Percentiles rank a stretch among this genome's conserved stretches.
Conservation (phyloP, 2,888 invertebrate genomes). For the Drosophila eohydei region DNA sequence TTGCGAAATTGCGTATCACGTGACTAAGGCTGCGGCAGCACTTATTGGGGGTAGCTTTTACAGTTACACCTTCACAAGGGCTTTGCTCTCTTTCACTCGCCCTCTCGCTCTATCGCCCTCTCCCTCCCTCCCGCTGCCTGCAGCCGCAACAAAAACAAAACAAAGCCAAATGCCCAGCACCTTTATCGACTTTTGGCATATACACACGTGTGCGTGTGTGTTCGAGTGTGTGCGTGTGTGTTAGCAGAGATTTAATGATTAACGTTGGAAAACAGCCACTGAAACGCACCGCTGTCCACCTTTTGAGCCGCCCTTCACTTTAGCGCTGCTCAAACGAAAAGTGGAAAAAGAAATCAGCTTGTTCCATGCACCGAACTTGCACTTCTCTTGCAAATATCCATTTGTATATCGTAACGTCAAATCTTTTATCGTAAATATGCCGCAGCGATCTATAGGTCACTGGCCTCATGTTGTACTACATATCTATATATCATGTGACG, state of each 20-base stretch:
- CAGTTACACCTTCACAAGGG: slow-evolving; percentile 59
- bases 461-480: background rate
- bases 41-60: slow-evolving; percentile 70
- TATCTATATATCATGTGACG: background rate
- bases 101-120: background rate
- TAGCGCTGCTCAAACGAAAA: slow-evolving; percentile 46
- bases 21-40: slow-evolving; percentile 25
- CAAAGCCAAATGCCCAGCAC: slow-evolving; percentile 62
- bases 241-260: slow-evolving; percentile 78
- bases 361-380: slow-evolving; percentile 9
- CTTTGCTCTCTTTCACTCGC: slow-evolving; percentile 12
- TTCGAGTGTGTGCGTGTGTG: slow-evolving; percentile 41
- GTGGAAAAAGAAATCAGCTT: slow-evolving; percentile 7
- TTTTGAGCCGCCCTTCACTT: slow-evolving; percentile 50
- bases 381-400: slow-evolving; percentile 10
- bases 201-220: slow-evolving; percentile 14
- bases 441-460: background rate
- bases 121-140: slow-evolving; percentile 7
- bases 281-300: slow-evolving; percentile 33
- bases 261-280: slow-evolving; percentile 45
- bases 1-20: slow-evolving; percentile 70
- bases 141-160: slow-evolving; percentile 61
- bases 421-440: background rate
- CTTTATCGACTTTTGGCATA: slow-evolving; percentile 70
- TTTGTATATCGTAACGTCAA: background rate